A percentile compares a stretch with the other conserved stretches of the same genome.
These are phyloP conservation scores for Drosophila sordidapex DNA, from an alignment of 2,888 invertebrate genomes.

Conservation along the genomic window DNA sequence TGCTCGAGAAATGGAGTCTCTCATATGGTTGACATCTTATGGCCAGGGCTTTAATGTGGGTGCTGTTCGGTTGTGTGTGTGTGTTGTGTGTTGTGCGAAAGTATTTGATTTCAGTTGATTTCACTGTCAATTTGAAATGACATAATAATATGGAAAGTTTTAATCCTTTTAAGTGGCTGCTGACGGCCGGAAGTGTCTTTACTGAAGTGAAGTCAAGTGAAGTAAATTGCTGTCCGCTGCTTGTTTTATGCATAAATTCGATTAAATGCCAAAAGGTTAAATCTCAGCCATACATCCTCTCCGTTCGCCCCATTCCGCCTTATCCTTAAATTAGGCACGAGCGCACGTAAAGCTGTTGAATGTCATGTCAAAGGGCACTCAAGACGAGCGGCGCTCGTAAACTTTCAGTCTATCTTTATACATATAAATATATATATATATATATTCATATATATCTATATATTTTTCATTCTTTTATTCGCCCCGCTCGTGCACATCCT, in stretches of 20 bases:
- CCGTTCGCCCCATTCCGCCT: constrained; percentile 30
- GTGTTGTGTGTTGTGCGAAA: constrained; percentile 10
- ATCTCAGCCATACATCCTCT: constrained; percentile 38
- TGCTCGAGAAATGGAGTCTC: constrained; percentile 24
- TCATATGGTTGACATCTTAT: constrained; percentile 55
- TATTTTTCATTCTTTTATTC: constrained; percentile 26
- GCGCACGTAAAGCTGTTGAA: constrained; percentile 80
- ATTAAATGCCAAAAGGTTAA: constrained; percentile 80
- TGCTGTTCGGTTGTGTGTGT: background rate
- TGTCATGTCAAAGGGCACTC: constrained; percentile 74
- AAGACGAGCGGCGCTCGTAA: constrained; percentile 63
- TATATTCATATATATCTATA: constrained; percentile 2
- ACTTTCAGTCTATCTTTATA: constrained; percentile 30
- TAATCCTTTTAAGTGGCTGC: constrained; percentile 79
- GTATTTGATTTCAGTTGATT: constrained; percentile 70
- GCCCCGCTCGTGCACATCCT: constrained; percentile 40
- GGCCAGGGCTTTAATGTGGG: constrained; percentile 10
- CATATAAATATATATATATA: constrained; percentile 4
- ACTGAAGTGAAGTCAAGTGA: constrained; percentile 29
- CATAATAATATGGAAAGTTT: constrained; percentile 75
- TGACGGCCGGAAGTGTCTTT: constrained; percentile 50
- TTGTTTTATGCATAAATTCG: constrained; percentile 80
- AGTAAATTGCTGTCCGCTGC: constrained; percentile 47
- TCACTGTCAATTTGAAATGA: constrained; percentile 76
- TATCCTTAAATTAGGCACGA: constrained; percentile 81